These are phyloP conservation scores for Dilophus febrilis DNA, from an alignment of 2,888 invertebrate species.

Conservation along the genomic window DNA sequence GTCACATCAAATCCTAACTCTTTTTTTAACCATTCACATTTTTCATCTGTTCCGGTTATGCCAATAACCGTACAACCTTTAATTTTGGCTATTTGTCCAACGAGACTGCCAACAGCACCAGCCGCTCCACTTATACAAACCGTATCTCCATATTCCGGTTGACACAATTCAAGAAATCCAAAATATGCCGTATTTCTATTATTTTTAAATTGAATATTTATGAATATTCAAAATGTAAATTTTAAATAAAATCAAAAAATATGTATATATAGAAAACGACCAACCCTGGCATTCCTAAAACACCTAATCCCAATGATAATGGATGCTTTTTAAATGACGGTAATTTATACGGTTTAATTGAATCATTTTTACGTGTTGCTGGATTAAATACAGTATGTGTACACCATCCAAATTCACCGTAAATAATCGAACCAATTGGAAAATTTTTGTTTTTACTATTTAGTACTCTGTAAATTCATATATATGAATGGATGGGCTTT, in stretches of 20 bases:
- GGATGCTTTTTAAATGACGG: slow-evolving; percentile 19
- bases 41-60: slow-evolving; percentile 49
- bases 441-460: slow-evolving; percentile 4
- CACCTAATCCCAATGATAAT: slow-evolving; percentile 20
- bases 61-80: slow-evolving; percentile 53
- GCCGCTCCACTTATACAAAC: slow-evolving; percentile 53
- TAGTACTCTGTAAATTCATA: slow-evolving; percentile 3
- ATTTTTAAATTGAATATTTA: too few relatives aligned
- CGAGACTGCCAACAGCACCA: slow-evolving; percentile 55
- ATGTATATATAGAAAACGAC: too few relatives aligned
- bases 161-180: slow-evolving; percentile 44
- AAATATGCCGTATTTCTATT: slow-evolving; percentile 46
- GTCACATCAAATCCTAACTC: slow-evolving; percentile 47
- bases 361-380: slow-evolving; percentile 11
- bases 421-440: slow-evolving; percentile 3
- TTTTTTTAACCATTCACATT: slow-evolving; percentile 46
- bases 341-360: slow-evolving; percentile 17
- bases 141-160: slow-evolving; percentile 48
- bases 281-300: slow-evolving; percentile 29
- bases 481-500: too few relatives aligned
- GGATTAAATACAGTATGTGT: slow-evolving; percentile 6
- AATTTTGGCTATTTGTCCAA: slow-evolving; percentile 59
- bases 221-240: too few relatives aligned
- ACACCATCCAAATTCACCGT: slow-evolving; percentile 5
- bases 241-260: too few relatives aligned